Conservation (phyloP, 53 echinoderm and acorn worm genomes). For the Crossaster papposus region DNA sequence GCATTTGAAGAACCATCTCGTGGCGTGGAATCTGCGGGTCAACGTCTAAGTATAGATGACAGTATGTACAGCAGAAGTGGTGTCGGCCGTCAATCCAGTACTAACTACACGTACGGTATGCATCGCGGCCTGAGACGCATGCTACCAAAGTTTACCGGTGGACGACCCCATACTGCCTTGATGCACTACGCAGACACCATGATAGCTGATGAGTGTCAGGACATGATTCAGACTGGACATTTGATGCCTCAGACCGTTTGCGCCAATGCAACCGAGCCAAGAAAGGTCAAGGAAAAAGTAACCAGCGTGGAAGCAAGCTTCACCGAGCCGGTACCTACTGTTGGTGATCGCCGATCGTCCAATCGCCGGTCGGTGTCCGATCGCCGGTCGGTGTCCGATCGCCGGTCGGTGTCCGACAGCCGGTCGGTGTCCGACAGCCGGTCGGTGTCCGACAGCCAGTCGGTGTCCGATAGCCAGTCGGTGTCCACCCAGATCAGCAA, state of each 20-base stretch:
- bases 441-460: too few relatives aligned
- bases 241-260: not conserved
- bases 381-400: too few relatives aligned
- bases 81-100: not conserved
- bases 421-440: too few relatives aligned
- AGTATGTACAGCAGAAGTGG: constrained; percentile 1
- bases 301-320: not conserved
- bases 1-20: not conserved
- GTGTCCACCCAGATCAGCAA: constrained; percentile 7
- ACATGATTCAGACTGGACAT: constrained; percentile 33
- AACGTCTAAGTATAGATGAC: not conserved
- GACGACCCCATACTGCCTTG: constrained; percentile 32
- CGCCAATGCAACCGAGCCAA: not conserved
- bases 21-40: not conserved
- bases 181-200: constrained; percentile 49
- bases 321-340: not conserved
- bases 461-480: too few relatives aligned
- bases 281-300: not conserved
- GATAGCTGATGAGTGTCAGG: not conserved
- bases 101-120: constrained; percentile 37
- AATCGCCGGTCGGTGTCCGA: too few relatives aligned
- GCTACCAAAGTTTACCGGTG: constrained; percentile 43
- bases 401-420: too few relatives aligned
- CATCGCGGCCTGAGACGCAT: constrained; percentile 16
- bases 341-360: not conserved